Evolutionary conservation across 2,797 vertebrate species (phyloP), one percentile per base, ranked within the genome.

Genomic region (Alauda arvensis): DNA sequence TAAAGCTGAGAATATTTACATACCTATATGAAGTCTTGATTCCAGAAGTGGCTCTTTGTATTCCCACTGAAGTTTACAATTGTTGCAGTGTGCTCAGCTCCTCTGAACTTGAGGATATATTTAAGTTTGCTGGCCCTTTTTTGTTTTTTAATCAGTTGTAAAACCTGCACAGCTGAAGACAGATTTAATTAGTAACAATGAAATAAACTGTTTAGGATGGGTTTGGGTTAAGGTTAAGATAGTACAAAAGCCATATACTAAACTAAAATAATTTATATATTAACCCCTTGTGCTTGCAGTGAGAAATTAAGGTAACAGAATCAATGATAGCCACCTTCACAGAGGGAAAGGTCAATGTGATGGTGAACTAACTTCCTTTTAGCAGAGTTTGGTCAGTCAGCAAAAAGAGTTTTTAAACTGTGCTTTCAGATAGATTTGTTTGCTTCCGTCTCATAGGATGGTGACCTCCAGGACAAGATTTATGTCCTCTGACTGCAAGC

Each of bases 391-490:
- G 24, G 66, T 70, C 19, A 71, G 81, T 93, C 92, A 93, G 89
- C 88, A 90, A 21, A 91, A 87, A 33, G 28, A 67, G 65, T 78
- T 91, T 82, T 85, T 72, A 72, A 91, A 63, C 60, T 25, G 20
- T 80, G 25, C 67, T 82, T 89, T 83, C 53, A 80, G 79, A 79
- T 3, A 76, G 72, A 77, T 85, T 82, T 92, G 66, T 86, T 93
- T 88, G 49, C 88, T 93, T 95, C 90, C 56, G 45, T 60, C 90
- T 85, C 42, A 69, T 49, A 87, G 87, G 26, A 66, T 17, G 42
- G 78, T 90, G 92, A 87, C 94, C 84, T 95, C 75, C 83, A 85
- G 42, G 60, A 81, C 65, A 65, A 80, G 90, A 94, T 92, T 94
- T 95, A 95, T 90, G 82, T 81, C 49, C 63, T 56, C 56, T 81